Percentiles rank a stretch among this genome's conserved stretches.
Evolutionary conservation across 2,888 invertebrate species (phyloP).

Genomic region (Tipula confusa): DNA sequence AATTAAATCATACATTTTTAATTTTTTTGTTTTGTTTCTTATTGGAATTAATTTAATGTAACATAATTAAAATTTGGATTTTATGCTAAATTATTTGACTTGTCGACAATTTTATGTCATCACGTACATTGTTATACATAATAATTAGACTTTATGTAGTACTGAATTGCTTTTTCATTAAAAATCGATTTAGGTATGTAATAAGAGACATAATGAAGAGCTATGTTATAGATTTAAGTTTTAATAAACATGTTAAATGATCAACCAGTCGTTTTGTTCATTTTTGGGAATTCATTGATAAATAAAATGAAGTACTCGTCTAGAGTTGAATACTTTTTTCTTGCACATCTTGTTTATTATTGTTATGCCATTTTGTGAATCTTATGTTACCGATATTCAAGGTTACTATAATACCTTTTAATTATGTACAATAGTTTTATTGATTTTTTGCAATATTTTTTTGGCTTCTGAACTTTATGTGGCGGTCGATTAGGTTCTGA

Average conservation of each 20-base stretch:
- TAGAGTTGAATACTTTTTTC: no score
- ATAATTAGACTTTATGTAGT: neutral
- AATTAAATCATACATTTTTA: neutral
- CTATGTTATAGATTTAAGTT: neutral
- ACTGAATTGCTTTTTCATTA: neutral
- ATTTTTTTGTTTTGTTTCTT: neutral
- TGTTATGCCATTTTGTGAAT: neutral
- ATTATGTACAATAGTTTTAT: no score
- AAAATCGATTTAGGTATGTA: neutral
- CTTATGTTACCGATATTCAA: neutral
- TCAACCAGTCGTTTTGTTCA: neutral
- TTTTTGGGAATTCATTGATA: neutral
- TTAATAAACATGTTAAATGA: neutral
- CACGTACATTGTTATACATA: neutral
- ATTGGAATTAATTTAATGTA: neutral
- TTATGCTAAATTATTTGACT: neutral
- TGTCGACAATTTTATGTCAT: neutral
- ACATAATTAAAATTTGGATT: neutral
- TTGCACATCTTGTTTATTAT: no score
- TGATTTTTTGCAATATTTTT: neutral
- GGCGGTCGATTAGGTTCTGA: no score
- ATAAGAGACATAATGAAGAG: neutral
- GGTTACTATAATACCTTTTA: neutral
- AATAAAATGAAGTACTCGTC: no score
- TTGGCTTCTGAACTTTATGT: no score